Percentiles rank a stretch among this genome's conserved stretches.
phyloP scores from a whole-genome alignment of 2,797 vertebrate genomes.

The Crypturellus tataupa region DNA sequence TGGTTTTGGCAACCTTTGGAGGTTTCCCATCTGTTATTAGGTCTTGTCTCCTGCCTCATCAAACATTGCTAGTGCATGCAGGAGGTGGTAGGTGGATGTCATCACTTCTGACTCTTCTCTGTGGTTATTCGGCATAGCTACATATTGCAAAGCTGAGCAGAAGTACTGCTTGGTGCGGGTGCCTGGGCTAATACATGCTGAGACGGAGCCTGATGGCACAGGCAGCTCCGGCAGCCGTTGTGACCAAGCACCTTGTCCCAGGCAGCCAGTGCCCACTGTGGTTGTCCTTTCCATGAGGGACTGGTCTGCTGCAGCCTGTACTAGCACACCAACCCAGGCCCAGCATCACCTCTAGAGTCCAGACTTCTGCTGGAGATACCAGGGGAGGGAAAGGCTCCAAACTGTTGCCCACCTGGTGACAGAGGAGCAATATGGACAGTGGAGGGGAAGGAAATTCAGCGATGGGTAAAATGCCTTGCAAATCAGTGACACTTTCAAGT shows the following conservation, averaged over 20 bases:
- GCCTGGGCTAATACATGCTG: not conserved
- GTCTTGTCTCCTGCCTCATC: not conserved
- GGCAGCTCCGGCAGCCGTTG: not conserved
- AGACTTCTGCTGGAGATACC: not conserved
- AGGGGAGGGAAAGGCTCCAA: not conserved
- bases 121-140: fast-evolving
- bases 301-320: not conserved
- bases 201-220: fast-evolving
- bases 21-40: fast-evolving
- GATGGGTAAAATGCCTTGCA: not conserved
- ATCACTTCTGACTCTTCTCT: not conserved
- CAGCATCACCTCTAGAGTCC: not conserved
- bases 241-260: not conserved
- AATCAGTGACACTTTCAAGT: not conserved
- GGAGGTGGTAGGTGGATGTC: not conserved
- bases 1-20: not conserved
- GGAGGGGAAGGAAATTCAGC: not conserved
- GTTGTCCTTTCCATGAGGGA: not conserved
- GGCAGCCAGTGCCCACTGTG: not conserved
- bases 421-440: not conserved
- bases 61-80: not conserved
- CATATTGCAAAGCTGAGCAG: fast-evolving
- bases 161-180: not conserved
- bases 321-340: not conserved
- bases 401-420: not conserved